Evolutionary conservation across 2,888 invertebrate species (phyloP), one percentile per base, ranked within the genome.

Genomic region (Drosophila algonquin): DNA sequence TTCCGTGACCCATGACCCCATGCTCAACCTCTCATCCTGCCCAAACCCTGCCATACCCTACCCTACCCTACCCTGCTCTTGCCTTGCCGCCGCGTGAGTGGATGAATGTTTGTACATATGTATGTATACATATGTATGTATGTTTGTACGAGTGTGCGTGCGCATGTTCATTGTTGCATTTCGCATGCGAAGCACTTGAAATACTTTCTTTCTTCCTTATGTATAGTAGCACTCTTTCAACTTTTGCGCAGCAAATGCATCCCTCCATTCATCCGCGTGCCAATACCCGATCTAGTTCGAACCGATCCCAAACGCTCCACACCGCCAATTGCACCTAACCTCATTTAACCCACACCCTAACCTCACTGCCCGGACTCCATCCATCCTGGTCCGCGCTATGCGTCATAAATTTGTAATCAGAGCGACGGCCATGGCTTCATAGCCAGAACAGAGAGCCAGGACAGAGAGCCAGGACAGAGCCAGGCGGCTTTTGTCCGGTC

Each of bases 381-480:
- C 5, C 24, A 24, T 24, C 24, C 71, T 21, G 45, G 32, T 53
- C 24, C 47, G 46, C 45, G 9, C 48, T 48, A 73, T 73, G 71
- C 71, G 74, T 73, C 71, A 71, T 61, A 72, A 73, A 73, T 71
- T 72, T 73, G 64, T 63, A 71, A 71, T 73, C 71, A 54, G 64
- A 16, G 56, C 64, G 56, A 72, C 63, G 44, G 60, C 65, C 7
- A 40, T 7, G n/a, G 40, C n/a, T 40, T 40, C 40, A 40, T 14
- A 40, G 40, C 14, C 40, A 52, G 46, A 57, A 60, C 48, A 63
- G 62, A 56, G 47, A 10, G 12, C 12, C 40, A 14, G 46, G 60
- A 60, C 48, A 63, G 62, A 56, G 48, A 10, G 12, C 12, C 40
- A 14, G n/a, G 14, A 14, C 40, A 14, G 40, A 40, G n/a, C 40